phyloP scores from a whole-genome alignment of 2,113 vertebrate species.

The Myotis brandtii region DNA sequence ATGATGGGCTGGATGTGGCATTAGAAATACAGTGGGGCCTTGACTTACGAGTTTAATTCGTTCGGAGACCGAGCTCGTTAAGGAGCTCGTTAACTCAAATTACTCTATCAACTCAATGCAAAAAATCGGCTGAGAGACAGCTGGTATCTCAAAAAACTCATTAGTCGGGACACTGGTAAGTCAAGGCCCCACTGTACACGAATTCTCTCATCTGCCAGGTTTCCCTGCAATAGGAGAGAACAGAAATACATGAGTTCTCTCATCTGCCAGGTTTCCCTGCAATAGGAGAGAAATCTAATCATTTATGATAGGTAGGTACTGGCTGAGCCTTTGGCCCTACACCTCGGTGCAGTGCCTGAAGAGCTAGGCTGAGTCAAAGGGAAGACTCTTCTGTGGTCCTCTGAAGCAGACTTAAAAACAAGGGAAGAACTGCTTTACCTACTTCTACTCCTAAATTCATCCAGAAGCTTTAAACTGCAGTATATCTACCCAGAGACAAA shows the following conservation, averaged over 20 bases:
- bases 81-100: too few species aligned
- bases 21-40: neutral
- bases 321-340: neutral
- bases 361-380: neutral
- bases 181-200: too few species aligned
- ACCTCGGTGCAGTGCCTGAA: neutral
- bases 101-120: too few species aligned
- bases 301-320: neutral
- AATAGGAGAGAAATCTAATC: neutral
- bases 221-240: too few species aligned
- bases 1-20: neutral
- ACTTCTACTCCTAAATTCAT: neutral
- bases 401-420: neutral
- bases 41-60: too few species aligned
- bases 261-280: neutral
- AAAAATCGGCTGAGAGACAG: too few species aligned
- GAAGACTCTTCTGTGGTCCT: neutral
- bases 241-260: neutral
- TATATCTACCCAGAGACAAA: neutral
- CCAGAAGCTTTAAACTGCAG: neutral
- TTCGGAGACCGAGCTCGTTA: too few species aligned
- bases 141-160: too few species aligned
- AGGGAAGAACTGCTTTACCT: neutral
- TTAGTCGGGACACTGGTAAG: too few species aligned
- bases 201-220: too few species aligned